Base-by-base conservation (phyloP, 2,888 invertebrate genomes). In the Drosophila lutescens region DNA sequence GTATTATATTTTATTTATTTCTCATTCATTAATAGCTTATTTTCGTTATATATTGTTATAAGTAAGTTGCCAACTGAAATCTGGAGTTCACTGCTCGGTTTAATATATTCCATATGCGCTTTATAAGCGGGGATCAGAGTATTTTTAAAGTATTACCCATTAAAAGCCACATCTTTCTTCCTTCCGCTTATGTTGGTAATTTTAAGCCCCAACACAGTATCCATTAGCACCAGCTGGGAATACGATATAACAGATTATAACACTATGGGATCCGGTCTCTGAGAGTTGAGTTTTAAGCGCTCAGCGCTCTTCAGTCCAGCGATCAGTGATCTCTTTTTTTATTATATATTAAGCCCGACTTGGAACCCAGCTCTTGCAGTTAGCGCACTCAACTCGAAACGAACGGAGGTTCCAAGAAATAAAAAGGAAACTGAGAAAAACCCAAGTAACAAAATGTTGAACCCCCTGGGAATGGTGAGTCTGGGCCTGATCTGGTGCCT, bases 341-440 rank as follows among this genome's bases (percentile, higher is more conserved):
- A n/a, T n/a, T n/a, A n/a, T n/a, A n/a, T n/a, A 83, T 83, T 88
- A 86, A 84, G 85, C 76, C 86, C 30, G 44, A 56, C 55, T 40
- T 57, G 26, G 7, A 44, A 23, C 74, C 57, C 46, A 65, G n/a
- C 56, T 61, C 59, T 46, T 46, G 71, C 82, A 83, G 85, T 88
- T 34, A 54, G 43, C 60, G 81, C 51, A 46, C 84, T 69, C 66
- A 67, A 66, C 84, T 83, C 55, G 50, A 72, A 71, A 44, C 43
- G 41, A 74, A 63, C 78, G 51, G 76, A 54, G 46, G 50, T 49
- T 20, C 20, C 10, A 20, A 20, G 46, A 26, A 20, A 57, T 8
- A 15, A 55, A 30, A 8, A 0, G 15, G 10, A 3, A 15, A 10
- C 15, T 0, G 8, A 46, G 30, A 17, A n/a, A 32, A 30, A 34